Percentiles rank a stretch among this genome's conserved stretches.
These are phyloP conservation scores for Agelaius phoeniceus DNA, from an alignment of 2,113 vertebrate species.

Conservation along the genomic window DNA sequence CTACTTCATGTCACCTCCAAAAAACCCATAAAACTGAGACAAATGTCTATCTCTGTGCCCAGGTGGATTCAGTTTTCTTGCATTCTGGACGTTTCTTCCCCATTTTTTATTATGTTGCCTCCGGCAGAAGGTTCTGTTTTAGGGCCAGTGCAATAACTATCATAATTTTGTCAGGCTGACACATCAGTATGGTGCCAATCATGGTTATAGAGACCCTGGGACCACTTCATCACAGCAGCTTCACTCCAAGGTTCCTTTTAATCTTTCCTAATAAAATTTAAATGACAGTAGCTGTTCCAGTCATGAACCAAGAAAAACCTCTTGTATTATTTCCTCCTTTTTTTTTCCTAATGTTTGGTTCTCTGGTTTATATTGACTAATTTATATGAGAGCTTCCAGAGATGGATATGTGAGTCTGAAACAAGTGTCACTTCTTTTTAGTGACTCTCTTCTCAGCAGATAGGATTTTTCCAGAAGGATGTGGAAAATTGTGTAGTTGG, in stretches of 20 bases:
- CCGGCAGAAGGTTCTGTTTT: neutral
- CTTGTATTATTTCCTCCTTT: neutral
- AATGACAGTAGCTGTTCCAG: slow-evolving; percentile 61
- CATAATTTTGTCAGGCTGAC: slow-evolving; percentile 45
- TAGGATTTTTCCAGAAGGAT: neutral
- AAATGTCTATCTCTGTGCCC: neutral
- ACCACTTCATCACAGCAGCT: slow-evolving; percentile 57
- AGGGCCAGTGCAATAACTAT: slow-evolving; percentile 15
- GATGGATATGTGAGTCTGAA: neutral
- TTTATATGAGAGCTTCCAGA: neutral
- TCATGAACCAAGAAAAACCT: slow-evolving; percentile 57
- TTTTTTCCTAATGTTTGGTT: neutral
- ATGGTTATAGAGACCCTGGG: slow-evolving; percentile 52
- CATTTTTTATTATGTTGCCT: slow-evolving; percentile 33
- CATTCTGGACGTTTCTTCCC: neutral
- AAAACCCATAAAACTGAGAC: neutral
- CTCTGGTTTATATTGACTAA: neutral
- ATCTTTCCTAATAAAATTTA: slow-evolving; percentile 67
- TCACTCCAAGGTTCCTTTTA: slow-evolving; percentile 56
- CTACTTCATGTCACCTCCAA: neutral
- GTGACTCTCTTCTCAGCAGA: neutral
- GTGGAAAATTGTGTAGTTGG: neutral
- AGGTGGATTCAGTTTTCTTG: neutral
- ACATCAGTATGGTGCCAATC: slow-evolving; percentile 58
- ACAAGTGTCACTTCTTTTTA: neutral